Percentiles rank a stretch among this genome's conserved stretches.
Evolutionary conservation across 2,113 vertebrate species (phyloP).

Genomic region (Limanda limanda): DNA sequence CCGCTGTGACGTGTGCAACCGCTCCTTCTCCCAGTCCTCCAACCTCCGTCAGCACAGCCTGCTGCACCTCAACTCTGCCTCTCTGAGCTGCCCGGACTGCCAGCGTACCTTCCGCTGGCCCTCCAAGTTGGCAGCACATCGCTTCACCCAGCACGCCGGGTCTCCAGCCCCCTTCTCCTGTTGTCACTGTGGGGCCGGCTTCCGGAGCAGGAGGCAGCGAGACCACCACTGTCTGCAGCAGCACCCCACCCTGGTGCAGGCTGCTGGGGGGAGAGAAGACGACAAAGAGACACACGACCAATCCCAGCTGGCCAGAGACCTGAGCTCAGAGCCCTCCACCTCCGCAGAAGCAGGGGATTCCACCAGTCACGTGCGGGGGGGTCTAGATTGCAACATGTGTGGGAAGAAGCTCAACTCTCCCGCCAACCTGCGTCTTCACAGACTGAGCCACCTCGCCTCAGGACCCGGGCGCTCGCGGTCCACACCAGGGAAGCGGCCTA

Average conservation of each 20-base stretch:
- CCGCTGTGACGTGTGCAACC: conserved; percentile 87
- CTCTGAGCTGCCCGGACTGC: conserved; percentile 81
- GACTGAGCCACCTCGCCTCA: conserved; percentile 69
- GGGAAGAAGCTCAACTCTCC: conserved; percentile 84
- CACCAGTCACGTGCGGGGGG: conserved; percentile 1
- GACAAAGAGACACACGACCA: background rate
- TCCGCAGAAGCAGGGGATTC: conserved; percentile 44
- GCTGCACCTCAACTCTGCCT: conserved; percentile 79
- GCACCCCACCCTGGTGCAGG: conserved; percentile 58
- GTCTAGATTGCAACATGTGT: conserved; percentile 80
- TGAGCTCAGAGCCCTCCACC: conserved; percentile 42
- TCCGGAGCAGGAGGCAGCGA: conserved; percentile 78
- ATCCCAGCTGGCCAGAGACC: conserved; percentile 1
- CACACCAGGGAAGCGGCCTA: conserved; percentile 64
- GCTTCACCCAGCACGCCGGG: conserved; percentile 79
- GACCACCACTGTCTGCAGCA: conserved; percentile 79
- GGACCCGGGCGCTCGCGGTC: conserved; percentile 61
- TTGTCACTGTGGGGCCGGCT: conserved; percentile 80
- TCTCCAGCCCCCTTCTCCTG: conserved; percentile 83
- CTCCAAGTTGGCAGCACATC: conserved; percentile 83
- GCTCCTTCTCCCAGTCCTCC: conserved; percentile 90
- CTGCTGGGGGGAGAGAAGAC: background rate
- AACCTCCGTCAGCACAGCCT: conserved; percentile 91
- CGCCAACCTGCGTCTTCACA: conserved; percentile 83
- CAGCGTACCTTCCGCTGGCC: conserved; percentile 83